Conservation (phyloP, 1,140 invertebrate genomes). For the Dysdera silvatica region DNA sequence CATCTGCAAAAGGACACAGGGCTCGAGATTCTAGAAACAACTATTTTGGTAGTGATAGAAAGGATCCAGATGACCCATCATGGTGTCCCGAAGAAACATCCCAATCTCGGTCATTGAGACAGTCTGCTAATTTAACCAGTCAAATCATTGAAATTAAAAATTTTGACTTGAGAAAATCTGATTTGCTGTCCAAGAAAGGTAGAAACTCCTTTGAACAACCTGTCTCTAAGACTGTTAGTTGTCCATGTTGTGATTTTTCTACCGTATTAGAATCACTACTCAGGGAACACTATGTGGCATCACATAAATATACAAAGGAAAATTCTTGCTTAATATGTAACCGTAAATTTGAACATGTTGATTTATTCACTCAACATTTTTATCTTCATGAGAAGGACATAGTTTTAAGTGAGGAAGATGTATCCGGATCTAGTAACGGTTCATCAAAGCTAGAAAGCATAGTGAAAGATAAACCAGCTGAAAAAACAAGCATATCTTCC, state of each 20-base stretch:
- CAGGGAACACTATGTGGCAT: conserved; percentile 21
- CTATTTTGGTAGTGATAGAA: neutral
- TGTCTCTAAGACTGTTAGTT: no score
- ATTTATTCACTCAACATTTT: conserved; percentile 14
- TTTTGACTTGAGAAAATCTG: no score
- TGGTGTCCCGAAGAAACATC: conserved; percentile 7
- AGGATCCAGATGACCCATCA: conserved; percentile 19
- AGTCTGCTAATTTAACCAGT: conserved; percentile 16
- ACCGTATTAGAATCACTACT: conserved; percentile 17
- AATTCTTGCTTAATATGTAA: conserved; percentile 19
- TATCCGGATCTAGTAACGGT: no score
- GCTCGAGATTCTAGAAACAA: neutral
- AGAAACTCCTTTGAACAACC: no score
- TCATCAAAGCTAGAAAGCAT: neutral
- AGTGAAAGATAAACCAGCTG: neutral
- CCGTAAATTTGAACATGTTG: conserved; percentile 16
- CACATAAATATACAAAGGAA: conserved; percentile 14
- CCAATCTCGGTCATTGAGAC: neutral
- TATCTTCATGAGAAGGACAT: conserved; percentile 9
- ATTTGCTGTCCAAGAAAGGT: no score
- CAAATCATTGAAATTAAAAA: conserved; percentile 14
- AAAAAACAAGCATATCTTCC: no score
- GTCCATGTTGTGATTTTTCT: conserved; percentile 22
- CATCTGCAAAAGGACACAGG: neutral
- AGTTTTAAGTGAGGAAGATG: conserved; percentile 4